Evolutionary conservation across 53 echinoderm and acorn worm genomes (phyloP).

Genomic region (Temnopleurus reevesii): DNA sequence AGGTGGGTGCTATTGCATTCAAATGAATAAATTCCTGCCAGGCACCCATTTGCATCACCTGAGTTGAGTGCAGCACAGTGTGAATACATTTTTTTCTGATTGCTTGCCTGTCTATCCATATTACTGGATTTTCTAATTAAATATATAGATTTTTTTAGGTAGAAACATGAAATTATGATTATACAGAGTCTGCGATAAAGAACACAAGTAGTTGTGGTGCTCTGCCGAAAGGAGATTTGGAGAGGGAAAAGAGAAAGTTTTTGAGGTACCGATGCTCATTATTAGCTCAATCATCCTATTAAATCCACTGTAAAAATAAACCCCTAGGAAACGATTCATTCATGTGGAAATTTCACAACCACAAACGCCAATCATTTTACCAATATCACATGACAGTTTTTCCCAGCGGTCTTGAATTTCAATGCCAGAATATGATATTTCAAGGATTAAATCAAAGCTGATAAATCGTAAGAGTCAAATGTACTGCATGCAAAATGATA

Average conservation of each 20-base stretch:
- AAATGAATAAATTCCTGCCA: too few relatives aligned
- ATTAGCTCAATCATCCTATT: constrained; percentile 5
- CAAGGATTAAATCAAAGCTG: neutral
- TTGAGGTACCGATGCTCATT: constrained; percentile 28
- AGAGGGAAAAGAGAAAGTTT: neutral
- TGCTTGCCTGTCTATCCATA: too few relatives aligned
- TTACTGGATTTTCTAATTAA: too few relatives aligned
- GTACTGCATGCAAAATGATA: neutral
- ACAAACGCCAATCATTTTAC: constrained; percentile 45
- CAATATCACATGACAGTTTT: constrained; percentile 8
- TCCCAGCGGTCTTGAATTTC: neutral
- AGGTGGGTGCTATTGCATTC: too few relatives aligned
- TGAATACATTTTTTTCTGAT: too few relatives aligned
- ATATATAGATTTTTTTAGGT: too few relatives aligned
- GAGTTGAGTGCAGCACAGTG: too few relatives aligned
- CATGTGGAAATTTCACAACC: neutral
- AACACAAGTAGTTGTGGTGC: too few relatives aligned
- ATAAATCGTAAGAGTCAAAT: neutral
- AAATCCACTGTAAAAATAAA: constrained; percentile 47
- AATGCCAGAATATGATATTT: neutral
- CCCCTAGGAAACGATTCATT: constrained; percentile 39
- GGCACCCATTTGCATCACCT: too few relatives aligned
- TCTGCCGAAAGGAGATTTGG: too few relatives aligned
- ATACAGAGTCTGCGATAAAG: too few relatives aligned
- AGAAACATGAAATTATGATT: too few relatives aligned